phyloP scores from a whole-genome alignment of 1,140 invertebrate genomes.

The Cherax quadricarinatus region DNA sequence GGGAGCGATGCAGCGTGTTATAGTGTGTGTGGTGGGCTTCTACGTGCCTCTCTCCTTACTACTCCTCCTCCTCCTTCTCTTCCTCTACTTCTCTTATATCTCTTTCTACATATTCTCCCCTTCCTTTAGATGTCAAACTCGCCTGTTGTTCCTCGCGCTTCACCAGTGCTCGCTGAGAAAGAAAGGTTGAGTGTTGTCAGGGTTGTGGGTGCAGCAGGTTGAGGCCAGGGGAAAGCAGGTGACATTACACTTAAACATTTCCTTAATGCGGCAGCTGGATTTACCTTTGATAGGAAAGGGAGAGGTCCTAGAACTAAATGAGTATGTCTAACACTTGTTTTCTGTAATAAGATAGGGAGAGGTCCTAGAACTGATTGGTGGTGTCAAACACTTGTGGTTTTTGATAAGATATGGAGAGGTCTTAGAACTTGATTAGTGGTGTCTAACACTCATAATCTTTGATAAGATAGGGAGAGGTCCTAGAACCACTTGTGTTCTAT shows the following conservation, averaged over 20 bases:
- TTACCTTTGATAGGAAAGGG: too few species aligned
- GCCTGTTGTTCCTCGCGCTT: conserved; percentile 65
- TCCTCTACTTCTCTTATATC: conserved; percentile 1
- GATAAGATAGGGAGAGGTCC: too few species aligned
- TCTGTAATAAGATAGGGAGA: too few species aligned
- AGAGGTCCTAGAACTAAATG: too few species aligned
- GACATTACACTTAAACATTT: background rate
- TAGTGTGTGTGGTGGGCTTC: conserved; percentile 16
- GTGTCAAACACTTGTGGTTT: too few species aligned
- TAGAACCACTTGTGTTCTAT: too few species aligned
- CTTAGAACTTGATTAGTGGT: too few species aligned
- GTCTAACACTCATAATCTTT: too few species aligned
- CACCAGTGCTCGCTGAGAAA: conserved; percentile 67
- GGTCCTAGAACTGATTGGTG: too few species aligned
- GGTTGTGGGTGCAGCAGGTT: conserved; percentile 14
- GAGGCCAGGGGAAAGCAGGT: background rate
- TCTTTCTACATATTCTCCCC: background rate
- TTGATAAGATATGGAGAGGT: too few species aligned
- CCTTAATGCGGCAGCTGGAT: too few species aligned
- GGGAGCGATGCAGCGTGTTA: conserved; percentile 53
- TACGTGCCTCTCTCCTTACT: conserved; percentile 7
- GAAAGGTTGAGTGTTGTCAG: conserved; percentile 64
- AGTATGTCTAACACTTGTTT: too few species aligned
- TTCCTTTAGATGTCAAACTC: conserved; percentile 37
- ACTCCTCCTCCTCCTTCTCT: conserved; percentile 19